These are phyloP conservation scores for Egretta garzetta DNA, from an alignment of 2,113 vertebrate genomes.

Conservation along the genomic window DNA sequence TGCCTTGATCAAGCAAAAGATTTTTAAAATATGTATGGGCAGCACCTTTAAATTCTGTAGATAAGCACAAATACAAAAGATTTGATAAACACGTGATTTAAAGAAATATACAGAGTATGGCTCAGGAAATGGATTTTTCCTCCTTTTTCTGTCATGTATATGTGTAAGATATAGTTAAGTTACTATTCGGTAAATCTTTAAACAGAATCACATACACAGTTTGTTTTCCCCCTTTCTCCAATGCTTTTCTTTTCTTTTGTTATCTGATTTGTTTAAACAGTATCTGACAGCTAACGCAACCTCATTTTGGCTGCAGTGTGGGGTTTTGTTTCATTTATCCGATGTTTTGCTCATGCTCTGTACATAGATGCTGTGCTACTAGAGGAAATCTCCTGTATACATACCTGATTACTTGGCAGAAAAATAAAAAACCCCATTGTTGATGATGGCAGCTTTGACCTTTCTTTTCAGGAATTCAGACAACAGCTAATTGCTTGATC, in stretches of 20 bases:
- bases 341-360: background rate
- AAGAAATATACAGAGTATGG: background rate
- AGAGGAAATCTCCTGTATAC: background rate
- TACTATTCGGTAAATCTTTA: background rate
- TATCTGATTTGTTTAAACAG: background rate
- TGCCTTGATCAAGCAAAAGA: background rate
- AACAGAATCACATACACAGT: background rate
- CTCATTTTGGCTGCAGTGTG: background rate
- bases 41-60: background rate
- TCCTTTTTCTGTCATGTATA: background rate
- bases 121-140: background rate
- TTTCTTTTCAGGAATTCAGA: conserved; percentile 23
- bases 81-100: background rate
- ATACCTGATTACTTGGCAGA: background rate
- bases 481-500: background rate
- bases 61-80: background rate
- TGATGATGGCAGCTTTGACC: background rate
- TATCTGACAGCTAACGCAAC: background rate
- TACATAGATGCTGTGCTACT: background rate
- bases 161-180: background rate
- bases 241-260: background rate
- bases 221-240: background rate
- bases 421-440: background rate
- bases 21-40: background rate
- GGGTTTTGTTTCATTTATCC: background rate